These are phyloP conservation scores for Amiota communis DNA, from an alignment of 2,888 invertebrate species.

Conservation along the genomic window DNA sequence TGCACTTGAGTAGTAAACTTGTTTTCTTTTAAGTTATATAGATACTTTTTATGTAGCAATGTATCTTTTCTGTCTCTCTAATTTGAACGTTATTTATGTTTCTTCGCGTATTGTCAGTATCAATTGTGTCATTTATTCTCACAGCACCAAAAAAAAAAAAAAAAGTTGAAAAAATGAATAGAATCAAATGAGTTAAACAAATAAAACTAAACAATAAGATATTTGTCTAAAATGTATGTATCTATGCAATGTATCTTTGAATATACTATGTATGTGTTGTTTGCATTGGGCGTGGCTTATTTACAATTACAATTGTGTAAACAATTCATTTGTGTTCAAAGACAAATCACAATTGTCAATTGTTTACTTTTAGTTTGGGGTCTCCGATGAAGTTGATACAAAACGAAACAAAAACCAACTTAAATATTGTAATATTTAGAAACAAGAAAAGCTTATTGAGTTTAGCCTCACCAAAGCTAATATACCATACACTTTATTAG, in stretches of 20 bases:
- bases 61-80: slow-evolving; percentile 7
- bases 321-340: slow-evolving; percentile 7
- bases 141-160: neutral
- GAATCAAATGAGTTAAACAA: slow-evolving; percentile 8
- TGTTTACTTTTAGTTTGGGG: neutral
- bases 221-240: slow-evolving; percentile 6
- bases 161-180: neutral
- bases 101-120: slow-evolving; percentile 4
- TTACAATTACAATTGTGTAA: slow-evolving; percentile 17
- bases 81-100: slow-evolving; percentile 18
- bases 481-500: too few relatives aligned
- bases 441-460: too few relatives aligned
- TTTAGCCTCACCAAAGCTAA: too few relatives aligned
- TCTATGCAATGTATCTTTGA: neutral
- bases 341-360: slow-evolving; percentile 26
- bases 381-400: neutral
- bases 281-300: slow-evolving; percentile 22
- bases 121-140: slow-evolving; percentile 16
- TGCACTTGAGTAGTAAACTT: neutral
- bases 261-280: neutral
- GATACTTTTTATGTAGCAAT: neutral
- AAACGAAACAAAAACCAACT: too few relatives aligned
- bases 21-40: slow-evolving; percentile 10
- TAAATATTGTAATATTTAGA: too few relatives aligned
- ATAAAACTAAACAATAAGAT: slow-evolving; percentile 4